Base-by-base conservation (phyloP, 2,888 invertebrate genomes). In the Morinoia aosen region DNA sequence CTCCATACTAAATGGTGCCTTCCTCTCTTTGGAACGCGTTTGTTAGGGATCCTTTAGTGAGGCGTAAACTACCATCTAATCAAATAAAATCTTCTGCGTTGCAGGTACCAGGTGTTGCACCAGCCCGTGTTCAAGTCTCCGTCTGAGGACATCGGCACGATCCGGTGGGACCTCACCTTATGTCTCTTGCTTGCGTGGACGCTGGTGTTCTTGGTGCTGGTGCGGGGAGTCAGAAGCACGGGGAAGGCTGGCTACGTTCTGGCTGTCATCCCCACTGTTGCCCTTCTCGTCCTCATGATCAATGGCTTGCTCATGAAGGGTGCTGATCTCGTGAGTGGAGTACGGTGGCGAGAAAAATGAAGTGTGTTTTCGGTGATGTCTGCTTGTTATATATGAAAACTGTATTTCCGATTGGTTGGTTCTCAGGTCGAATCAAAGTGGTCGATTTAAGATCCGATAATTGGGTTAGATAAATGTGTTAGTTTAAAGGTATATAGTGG, bases 241-340 rank as follows among this genome's bases (percentile, higher is more conserved):
- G 95, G 95, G 14, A 95, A 94, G 97, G 97, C 97, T 33, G 97
- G 97, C 33, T 97, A 97, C 95, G 97, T 97, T 95, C 97, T 97
- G 1, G 97, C 97, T n/a, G 97, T 97, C 12, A 97, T 97, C 96
- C 97, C 97, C 16, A 97, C 97, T 94, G 95, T 97, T 12, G 97
- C 97, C 61, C 96, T 97, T 16, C 88, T 97, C 12, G 96, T 97
- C 39, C 96, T 97, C 39, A 96, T 97, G 76, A 96, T 97, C 88
- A 97, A 97, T 61, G 97, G 97, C 5, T 96, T 97, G 3, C 96
- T 97, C 14, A 96, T 97, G 96, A 96, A 97, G 14, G 97, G 97
- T 4, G 97, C 97, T 39, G 96, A 58, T 33, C 56, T 48, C 56
- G 95, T 95, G 76, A 94, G 58, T 95, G 33, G 33, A 40, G 88